A percentile compares a stretch with the other conserved stretches of the same genome.
These are phyloP conservation scores for Jacana jacana DNA, from an alignment of 2,113 vertebrate species.

Conservation along the genomic window DNA sequence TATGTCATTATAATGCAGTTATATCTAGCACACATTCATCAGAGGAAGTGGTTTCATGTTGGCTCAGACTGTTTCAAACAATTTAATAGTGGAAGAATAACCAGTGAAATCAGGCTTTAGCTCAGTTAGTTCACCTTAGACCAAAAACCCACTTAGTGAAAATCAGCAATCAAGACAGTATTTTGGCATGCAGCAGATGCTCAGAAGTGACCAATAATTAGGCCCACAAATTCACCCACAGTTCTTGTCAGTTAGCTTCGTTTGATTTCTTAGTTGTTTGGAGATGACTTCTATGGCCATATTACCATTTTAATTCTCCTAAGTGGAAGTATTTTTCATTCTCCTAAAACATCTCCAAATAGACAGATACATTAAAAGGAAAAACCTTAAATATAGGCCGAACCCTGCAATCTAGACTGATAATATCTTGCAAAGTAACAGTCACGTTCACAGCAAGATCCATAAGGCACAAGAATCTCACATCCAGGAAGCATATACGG, in stretches of 20 bases:
- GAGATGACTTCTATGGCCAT: background rate
- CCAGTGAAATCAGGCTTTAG: background rate
- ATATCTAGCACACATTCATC: background rate
- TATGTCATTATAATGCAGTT: background rate
- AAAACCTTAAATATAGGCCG: background rate
- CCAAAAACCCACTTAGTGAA: background rate
- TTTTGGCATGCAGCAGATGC: background rate
- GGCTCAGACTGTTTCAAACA: background rate
- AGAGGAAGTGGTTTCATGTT: background rate
- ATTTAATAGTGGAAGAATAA: background rate
- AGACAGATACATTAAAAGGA: background rate
- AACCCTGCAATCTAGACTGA: background rate
- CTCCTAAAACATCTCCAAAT: background rate
- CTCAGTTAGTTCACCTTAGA: background rate
- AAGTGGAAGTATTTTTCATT: background rate
- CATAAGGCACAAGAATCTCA: background rate
- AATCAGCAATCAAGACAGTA: background rate
- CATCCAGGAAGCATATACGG: background rate
- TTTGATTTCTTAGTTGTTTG: background rate
- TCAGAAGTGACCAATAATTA: background rate
- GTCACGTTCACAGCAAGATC: background rate
- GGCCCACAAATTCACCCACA: background rate
- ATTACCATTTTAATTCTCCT: background rate
- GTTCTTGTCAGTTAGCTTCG: background rate
- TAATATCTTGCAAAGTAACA: background rate